Evolutionary conservation across 2,113 vertebrate genomes (phyloP).

Genomic region (Nanger granti): DNA sequence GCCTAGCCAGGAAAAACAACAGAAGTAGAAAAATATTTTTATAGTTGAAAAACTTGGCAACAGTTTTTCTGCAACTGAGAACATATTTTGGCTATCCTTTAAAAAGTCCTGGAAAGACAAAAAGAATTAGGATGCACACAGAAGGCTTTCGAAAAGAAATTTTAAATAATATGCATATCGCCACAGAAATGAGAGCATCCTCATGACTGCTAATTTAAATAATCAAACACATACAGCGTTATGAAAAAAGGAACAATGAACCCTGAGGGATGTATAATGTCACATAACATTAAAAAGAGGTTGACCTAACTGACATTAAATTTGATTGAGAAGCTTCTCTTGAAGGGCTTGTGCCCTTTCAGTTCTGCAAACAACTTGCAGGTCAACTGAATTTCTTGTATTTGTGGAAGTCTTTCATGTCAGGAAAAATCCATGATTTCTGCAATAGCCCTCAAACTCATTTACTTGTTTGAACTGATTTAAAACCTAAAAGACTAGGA

Average conservation of each 20-base stretch:
- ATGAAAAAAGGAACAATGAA: slow-evolving; percentile 13
- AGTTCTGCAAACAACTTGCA: neutral
- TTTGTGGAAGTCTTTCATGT: neutral
- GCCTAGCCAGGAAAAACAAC: slow-evolving; percentile 61
- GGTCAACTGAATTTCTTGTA: neutral
- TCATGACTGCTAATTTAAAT: slow-evolving; percentile 47
- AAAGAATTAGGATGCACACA: slow-evolving; percentile 53
- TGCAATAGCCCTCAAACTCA: neutral
- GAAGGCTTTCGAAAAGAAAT: neutral
- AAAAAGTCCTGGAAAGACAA: slow-evolving; percentile 44
- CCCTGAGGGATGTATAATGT: neutral
- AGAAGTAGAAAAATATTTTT: slow-evolving; percentile 65
- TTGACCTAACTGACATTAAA: slow-evolving; percentile 39
- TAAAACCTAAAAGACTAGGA: neutral
- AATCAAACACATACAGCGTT: slow-evolving; percentile 31
- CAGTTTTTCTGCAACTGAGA: slow-evolving; percentile 22
- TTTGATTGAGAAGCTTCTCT: slow-evolving; percentile 28
- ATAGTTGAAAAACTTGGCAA: slow-evolving; percentile 59
- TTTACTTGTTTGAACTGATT: neutral
- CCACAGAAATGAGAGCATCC: neutral
- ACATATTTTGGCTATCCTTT: slow-evolving; percentile 48
- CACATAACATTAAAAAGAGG: slow-evolving; percentile 40
- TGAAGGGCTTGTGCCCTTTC: slow-evolving; percentile 32
- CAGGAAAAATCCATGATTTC: neutral
- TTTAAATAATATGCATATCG: slow-evolving; percentile 51